These are phyloP conservation scores for Rhynchotus rufescens DNA, from an alignment of 2,797 vertebrate genomes.

Conservation along the genomic window DNA sequence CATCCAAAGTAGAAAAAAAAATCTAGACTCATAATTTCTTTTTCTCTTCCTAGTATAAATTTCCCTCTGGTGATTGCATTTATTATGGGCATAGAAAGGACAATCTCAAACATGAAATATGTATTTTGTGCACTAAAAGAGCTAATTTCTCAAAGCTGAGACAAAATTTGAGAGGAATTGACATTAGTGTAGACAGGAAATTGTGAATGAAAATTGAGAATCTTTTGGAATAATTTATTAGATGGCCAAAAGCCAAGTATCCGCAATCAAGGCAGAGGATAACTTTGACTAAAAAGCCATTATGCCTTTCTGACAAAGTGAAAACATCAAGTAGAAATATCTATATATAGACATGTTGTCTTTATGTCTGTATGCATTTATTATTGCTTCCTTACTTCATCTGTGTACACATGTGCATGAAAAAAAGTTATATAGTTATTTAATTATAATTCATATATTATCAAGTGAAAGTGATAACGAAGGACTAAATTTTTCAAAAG, in stretches of 20 bases:
- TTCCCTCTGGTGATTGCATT: neutral
- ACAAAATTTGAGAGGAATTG: slow-evolving; percentile 32
- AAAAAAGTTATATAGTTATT: neutral
- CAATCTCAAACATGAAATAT: slow-evolving; percentile 18
- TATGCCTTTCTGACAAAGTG: slow-evolving; percentile 9
- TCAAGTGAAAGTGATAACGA: neutral
- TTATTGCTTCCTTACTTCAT: neutral
- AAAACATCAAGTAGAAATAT: neutral
- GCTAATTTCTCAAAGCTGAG: slow-evolving; percentile 52
- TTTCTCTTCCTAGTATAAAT: neutral
- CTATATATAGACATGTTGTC: neutral
- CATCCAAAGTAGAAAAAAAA: neutral
- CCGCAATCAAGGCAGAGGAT: neutral
- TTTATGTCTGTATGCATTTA: neutral
- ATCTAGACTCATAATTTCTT: neutral
- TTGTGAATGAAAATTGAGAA: slow-evolving; percentile 54
- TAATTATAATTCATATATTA: neutral
- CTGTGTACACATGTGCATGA: too few species aligned
- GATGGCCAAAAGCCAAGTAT: slow-evolving; percentile 42
- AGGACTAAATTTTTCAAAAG: neutral
- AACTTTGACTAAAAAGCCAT: slow-evolving; percentile 31
- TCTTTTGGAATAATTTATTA: slow-evolving; percentile 50
- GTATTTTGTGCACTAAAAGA: slow-evolving; percentile 3
- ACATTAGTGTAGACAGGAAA: slow-evolving; percentile 47
- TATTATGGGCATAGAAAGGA: slow-evolving; percentile 27